Percentiles rank a stretch among this genome's conserved stretches.
phyloP scores from a whole-genome alignment of 2,888 invertebrate species.

The Lysandra coridon region DNA sequence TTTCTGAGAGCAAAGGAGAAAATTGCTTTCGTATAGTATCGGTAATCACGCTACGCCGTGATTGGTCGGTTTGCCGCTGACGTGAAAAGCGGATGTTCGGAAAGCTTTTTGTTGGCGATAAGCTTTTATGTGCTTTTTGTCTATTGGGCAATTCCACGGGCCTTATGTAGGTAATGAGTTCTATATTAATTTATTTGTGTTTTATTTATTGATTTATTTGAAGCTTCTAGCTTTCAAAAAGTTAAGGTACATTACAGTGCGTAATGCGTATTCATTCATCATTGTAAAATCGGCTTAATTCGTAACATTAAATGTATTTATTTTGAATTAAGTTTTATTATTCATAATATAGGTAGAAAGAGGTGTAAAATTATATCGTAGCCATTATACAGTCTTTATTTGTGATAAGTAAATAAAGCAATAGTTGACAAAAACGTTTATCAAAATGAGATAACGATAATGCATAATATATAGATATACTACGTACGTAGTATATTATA shows the following conservation, averaged over 20 bases:
- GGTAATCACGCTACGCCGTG: conserved; percentile 49
- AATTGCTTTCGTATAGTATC: conserved; percentile 53
- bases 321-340: too few species aligned
- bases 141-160: conserved; percentile 34
- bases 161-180: background rate
- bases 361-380: background rate
- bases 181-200: background rate
- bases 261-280: too few species aligned
- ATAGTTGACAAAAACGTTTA: background rate
- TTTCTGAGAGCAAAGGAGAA: conserved; percentile 46
- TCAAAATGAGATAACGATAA: background rate
- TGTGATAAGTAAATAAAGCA: background rate
- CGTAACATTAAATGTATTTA: too few species aligned
- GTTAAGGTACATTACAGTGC: background rate
- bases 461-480: background rate
- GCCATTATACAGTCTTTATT: background rate
- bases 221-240: background rate
- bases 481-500: background rate
- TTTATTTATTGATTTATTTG: background rate
- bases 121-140: conserved; percentile 42
- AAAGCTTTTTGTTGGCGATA: conserved; percentile 44
- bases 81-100: conserved; percentile 41
- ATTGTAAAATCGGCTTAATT: background rate
- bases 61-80: conserved; percentile 44
- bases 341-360: background rate